A percentile compares a stretch with the other conserved stretches of the same genome.
Evolutionary conservation across 2,888 invertebrate species (phyloP).

Genomic region (Psylliodes chrysocephalus): DNA sequence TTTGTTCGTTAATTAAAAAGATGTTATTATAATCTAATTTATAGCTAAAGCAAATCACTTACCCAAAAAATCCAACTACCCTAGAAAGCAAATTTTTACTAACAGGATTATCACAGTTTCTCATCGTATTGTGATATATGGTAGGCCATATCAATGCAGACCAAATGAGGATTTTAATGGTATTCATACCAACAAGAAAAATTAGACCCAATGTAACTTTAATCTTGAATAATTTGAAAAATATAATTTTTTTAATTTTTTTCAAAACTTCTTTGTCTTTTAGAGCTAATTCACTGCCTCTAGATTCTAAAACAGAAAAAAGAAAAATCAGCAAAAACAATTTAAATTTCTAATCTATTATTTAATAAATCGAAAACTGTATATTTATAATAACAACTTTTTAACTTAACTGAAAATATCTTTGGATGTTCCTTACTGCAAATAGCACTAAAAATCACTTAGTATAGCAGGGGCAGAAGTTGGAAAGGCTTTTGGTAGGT

Average conservation of each 20-base stretch:
- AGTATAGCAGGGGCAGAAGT: too few relatives aligned
- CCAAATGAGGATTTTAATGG: slow-evolving; percentile 73
- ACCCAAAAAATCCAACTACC: not conserved
- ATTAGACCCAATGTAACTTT: slow-evolving; percentile 72
- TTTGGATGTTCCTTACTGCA: not conserved
- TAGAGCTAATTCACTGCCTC: slow-evolving; percentile 16
- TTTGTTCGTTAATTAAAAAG: too few relatives aligned
- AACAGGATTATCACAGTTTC: slow-evolving; percentile 30
- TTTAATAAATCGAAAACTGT: not conserved
- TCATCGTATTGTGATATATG: slow-evolving; percentile 37
- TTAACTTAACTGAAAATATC: slow-evolving; percentile 27
- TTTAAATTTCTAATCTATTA: not conserved
- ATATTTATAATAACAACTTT: slow-evolving; percentile 29
- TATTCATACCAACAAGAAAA: slow-evolving; percentile 71
- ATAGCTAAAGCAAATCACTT: not conserved
- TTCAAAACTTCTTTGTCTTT: slow-evolving; percentile 34
- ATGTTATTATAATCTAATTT: too few relatives aligned
- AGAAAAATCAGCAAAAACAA: too few relatives aligned
- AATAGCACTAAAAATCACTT: too few relatives aligned
- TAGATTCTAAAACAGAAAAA: slow-evolving; percentile 30
- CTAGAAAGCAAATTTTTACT: slow-evolving; percentile 6
- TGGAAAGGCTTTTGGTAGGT: too few relatives aligned
- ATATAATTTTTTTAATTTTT: slow-evolving; percentile 34
- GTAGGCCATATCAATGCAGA: slow-evolving; percentile 70
- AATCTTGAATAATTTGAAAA: slow-evolving; percentile 66